Conservation (phyloP, 2,888 invertebrate genomes). For the Isotomurus palustris region DNA sequence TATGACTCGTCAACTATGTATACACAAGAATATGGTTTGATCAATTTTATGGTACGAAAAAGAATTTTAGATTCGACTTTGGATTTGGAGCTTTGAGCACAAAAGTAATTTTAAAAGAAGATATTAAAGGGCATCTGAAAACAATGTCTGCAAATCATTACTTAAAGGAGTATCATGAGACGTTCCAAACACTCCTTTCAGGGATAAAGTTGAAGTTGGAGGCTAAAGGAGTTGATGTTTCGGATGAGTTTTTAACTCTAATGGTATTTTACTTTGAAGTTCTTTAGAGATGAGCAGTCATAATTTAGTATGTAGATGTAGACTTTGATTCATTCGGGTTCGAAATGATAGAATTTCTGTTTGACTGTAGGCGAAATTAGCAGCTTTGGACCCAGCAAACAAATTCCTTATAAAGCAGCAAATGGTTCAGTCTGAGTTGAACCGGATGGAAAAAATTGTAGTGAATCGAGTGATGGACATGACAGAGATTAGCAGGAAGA, state of each 20-base stretch:
- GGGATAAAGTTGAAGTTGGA: slow-evolving; percentile 15
- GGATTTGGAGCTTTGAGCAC: too few relatives aligned
- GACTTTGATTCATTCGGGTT: too few relatives aligned
- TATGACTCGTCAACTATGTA: too few relatives aligned
- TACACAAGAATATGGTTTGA: too few relatives aligned
- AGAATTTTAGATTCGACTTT: too few relatives aligned
- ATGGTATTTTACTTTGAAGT: slow-evolving; percentile 21
- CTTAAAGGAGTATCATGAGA: slow-evolving; percentile 18
- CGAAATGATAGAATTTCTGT: too few relatives aligned
- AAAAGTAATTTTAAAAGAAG: too few relatives aligned
- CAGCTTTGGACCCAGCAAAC: slow-evolving; percentile 33
- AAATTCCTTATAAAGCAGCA: slow-evolving; percentile 38
- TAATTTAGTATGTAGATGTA: too few relatives aligned
- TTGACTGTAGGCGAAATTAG: slow-evolving; percentile 30
- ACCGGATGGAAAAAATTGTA: slow-evolving; percentile 25
- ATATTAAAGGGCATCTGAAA: too few relatives aligned
- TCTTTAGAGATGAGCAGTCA: too few relatives aligned
- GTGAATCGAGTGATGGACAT: slow-evolving; percentile 29
- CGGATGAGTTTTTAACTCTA: slow-evolving; percentile 28
- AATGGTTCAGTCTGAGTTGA: slow-evolving; percentile 29
- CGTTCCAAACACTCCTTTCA: slow-evolving; percentile 17
- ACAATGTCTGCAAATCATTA: too few relatives aligned
- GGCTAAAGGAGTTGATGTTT: slow-evolving; percentile 11
- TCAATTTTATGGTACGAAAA: too few relatives aligned
- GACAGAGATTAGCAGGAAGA: slow-evolving; percentile 25